Percentiles rank a stretch among this genome's conserved stretches.
Evolutionary conservation across 2,797 vertebrate species (phyloP).

Genomic region (Salarias fasciatus): DNA sequence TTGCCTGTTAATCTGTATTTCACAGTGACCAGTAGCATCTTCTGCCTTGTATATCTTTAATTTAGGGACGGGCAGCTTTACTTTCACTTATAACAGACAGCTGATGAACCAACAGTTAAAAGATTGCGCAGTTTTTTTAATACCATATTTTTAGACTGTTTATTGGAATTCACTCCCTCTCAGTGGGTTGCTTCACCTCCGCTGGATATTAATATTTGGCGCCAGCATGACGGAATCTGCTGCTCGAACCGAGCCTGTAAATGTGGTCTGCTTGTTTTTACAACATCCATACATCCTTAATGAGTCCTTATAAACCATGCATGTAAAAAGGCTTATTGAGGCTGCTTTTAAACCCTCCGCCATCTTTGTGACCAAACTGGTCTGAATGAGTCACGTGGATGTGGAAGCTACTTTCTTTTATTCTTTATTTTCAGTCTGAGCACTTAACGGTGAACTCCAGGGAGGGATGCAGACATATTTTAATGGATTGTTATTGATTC

Average conservation of each 20-base stretch:
- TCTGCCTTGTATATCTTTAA: no score
- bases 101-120: no score
- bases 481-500: background rate
- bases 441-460: background rate
- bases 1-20: no score
- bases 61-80: background rate
- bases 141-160: background rate
- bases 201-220: conserved; percentile 22
- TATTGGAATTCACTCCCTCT: conserved; percentile 4
- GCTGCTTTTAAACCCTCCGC: background rate
- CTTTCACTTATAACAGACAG: no score
- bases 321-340: background rate
- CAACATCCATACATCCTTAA: conserved; percentile 23
- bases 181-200: conserved; percentile 14
- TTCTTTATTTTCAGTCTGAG: background rate
- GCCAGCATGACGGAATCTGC: conserved; percentile 1
- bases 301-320: background rate
- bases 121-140: background rate
- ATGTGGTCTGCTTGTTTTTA: conserved; percentile 39
- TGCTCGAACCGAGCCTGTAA: conserved; percentile 38
- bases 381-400: background rate
- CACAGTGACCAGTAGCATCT: no score
- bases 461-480: background rate
- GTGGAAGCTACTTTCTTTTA: background rate
- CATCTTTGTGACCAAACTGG: background rate